phyloP scores from a whole-genome alignment of 2,888 invertebrate genomes.

The Drosophila phalerata region DNA sequence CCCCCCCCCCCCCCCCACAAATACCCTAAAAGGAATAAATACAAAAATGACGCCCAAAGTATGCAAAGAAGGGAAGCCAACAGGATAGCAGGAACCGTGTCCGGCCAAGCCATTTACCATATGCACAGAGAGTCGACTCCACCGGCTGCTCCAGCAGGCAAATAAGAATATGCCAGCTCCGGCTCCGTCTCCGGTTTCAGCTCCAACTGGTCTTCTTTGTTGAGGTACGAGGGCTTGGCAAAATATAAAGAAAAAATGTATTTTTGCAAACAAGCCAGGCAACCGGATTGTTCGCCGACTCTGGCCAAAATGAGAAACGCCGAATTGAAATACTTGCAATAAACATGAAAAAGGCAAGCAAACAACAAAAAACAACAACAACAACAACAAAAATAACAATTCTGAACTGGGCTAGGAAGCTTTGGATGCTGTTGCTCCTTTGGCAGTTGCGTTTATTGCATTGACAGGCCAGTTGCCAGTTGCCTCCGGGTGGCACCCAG shows the following conservation, averaged over 20 bases:
- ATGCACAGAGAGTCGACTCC: constrained; percentile 38
- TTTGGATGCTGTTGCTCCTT: constrained; percentile 61
- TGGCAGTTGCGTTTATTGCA: constrained; percentile 73
- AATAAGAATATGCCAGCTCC: constrained; percentile 54
- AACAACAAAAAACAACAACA: constrained; percentile 28
- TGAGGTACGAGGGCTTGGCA: constrained; percentile 28
- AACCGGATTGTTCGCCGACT: constrained; percentile 35
- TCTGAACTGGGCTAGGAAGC: constrained; percentile 38
- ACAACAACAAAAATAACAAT: constrained; percentile 7
- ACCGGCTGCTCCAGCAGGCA: constrained; percentile 40
- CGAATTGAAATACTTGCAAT: constrained; percentile 78
- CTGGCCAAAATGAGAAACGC: constrained; percentile 61
- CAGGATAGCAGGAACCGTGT: constrained; percentile 59
- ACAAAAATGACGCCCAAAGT: constrained; percentile 43
- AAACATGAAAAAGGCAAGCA: constrained; percentile 73
- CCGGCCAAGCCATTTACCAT: constrained; percentile 59
- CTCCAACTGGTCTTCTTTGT: constrained; percentile 30
- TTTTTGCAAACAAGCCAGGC: constrained; percentile 55
- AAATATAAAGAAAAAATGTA: constrained; percentile 36
- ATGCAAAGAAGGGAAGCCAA: constrained; percentile 65
- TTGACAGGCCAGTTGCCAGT: constrained; percentile 64
- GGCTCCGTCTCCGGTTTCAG: constrained; percentile 18
- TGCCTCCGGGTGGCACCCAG: constrained; percentile 46
- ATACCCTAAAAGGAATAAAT: constrained; percentile 1
- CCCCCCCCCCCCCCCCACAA: constrained; percentile 18